A percentile compares a stretch with the other conserved stretches of the same genome.
These are phyloP conservation scores for Clitarchus hookeri DNA, from an alignment of 2,888 invertebrate species.

Conservation along the genomic window DNA sequence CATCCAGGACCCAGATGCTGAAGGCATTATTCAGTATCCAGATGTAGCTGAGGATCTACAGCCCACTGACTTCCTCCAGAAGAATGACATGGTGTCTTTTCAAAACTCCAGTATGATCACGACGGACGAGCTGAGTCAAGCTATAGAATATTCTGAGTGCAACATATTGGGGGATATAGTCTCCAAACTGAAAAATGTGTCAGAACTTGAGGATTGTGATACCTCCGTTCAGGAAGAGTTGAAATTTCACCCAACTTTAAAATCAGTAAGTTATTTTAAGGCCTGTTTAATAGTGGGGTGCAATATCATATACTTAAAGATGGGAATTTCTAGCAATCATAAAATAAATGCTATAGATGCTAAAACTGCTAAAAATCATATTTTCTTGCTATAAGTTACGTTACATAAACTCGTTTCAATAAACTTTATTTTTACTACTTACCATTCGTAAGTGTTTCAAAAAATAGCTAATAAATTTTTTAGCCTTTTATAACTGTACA, in stretches of 20 bases:
- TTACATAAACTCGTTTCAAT: too few species aligned
- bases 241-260: background rate
- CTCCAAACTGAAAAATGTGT: background rate
- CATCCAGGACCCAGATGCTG: background rate
- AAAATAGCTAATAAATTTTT: too few species aligned
- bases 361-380: too few species aligned
- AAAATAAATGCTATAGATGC: too few species aligned
- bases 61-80: background rate
- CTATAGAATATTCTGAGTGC: background rate
- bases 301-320: too few species aligned
- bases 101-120: background rate
- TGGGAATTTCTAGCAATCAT: too few species aligned
- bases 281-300: too few species aligned
- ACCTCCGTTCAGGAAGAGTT: background rate
- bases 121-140: background rate
- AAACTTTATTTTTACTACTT: too few species aligned
- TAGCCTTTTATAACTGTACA: too few species aligned
- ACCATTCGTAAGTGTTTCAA: too few species aligned
- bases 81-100: background rate
- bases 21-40: background rate
- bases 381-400: too few species aligned
- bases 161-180: background rate
- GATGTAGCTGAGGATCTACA: background rate
- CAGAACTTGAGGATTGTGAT: background rate
- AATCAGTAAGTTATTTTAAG: background rate